Percentiles rank a stretch among this genome's conserved stretches.
These are phyloP conservation scores for Peromyscus eremicus DNA, from an alignment of 2,797 vertebrate genomes.

Conservation along the genomic window DNA sequence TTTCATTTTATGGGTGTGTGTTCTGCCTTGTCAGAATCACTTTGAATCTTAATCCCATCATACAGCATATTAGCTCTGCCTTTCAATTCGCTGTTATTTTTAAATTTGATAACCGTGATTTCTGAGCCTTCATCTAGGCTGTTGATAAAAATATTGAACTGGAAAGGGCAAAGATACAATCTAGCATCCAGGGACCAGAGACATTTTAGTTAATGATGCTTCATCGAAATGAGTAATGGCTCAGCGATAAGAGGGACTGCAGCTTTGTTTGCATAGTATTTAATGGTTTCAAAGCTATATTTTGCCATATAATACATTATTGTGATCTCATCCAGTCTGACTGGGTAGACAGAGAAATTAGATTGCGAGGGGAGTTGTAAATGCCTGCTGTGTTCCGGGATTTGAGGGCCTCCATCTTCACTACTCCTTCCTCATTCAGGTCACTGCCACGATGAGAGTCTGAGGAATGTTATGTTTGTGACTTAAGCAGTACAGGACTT, in stretches of 20 bases:
- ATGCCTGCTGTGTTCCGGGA: not conserved
- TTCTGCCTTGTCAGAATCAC: conserved; percentile 74
- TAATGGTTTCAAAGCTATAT: not conserved
- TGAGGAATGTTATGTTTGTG: not conserved
- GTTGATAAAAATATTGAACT: conserved; percentile 56
- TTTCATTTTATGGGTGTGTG: conserved; percentile 59
- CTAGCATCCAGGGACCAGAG: not conserved
- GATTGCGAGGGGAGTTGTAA: not conserved
- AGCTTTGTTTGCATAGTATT: not conserved
- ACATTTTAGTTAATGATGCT: conserved; percentile 30
- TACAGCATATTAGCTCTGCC: conserved; percentile 52
- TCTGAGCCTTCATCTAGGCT: not conserved
- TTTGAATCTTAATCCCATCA: conserved; percentile 67
- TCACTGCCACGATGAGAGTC: not conserved
- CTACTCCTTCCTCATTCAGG: not conserved
- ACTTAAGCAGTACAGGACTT: conserved; percentile 14
- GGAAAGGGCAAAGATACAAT: conserved; percentile 42
- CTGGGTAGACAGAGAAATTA: not conserved
- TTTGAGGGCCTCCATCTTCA: not conserved
- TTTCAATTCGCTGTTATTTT: conserved; percentile 55
- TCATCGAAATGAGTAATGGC: conserved; percentile 15
- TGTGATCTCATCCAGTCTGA: not conserved
- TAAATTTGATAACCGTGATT: conserved; percentile 60
- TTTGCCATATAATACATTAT: not conserved
- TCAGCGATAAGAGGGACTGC: not conserved